Percentiles rank a stretch among this genome's conserved stretches.
These are phyloP conservation scores for Caenorhabditis wallacei DNA, from an alignment of 2,888 invertebrate species.

Conservation along the genomic window DNA sequence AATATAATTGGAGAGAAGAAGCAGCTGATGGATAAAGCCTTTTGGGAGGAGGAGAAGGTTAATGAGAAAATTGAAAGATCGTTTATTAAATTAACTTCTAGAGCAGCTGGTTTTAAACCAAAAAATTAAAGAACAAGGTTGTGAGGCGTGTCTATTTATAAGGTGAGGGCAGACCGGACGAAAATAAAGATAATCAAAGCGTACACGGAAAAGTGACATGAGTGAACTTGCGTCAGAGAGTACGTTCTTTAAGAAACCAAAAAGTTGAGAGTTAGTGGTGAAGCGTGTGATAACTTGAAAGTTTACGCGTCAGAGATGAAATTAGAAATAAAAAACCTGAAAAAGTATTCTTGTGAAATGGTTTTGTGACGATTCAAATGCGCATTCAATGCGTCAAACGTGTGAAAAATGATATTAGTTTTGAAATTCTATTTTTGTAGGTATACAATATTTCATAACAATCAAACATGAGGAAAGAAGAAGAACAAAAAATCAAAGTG, in stretches of 20 bases:
- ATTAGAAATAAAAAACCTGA: neutral
- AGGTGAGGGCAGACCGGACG: neutral
- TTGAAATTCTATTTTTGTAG: neutral
- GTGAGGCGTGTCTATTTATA: slow-evolving; percentile 15
- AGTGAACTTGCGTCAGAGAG: slow-evolving; percentile 36
- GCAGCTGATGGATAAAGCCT: slow-evolving; percentile 25
- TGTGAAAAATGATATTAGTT: neutral
- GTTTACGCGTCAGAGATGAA: slow-evolving; percentile 13
- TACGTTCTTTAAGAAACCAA: slow-evolving; percentile 28
- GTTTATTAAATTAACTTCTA: neutral
- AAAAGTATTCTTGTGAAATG: neutral
- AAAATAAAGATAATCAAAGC: slow-evolving; percentile 15
- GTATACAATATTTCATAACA: neutral
- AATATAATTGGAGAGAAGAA: slow-evolving; percentile 5
- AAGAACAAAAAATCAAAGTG: too few species aligned
- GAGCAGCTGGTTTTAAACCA: slow-evolving; percentile 7
- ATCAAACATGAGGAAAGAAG: neutral
- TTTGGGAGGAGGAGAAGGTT: slow-evolving; percentile 12
- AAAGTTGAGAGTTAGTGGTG: slow-evolving; percentile 5
- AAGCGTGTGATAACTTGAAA: slow-evolving; percentile 18
- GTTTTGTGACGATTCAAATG: neutral
- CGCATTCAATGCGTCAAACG: neutral
- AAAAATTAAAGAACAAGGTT: neutral
- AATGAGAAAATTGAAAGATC: slow-evolving; percentile 13
- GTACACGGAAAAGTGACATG: slow-evolving; percentile 12